Percentiles rank a stretch among this genome's conserved stretches.
These are phyloP conservation scores for Crambe crambe DNA, from an alignment of 37 sponge, comb jelly and placozoan genomes.

Conservation along the genomic window DNA sequence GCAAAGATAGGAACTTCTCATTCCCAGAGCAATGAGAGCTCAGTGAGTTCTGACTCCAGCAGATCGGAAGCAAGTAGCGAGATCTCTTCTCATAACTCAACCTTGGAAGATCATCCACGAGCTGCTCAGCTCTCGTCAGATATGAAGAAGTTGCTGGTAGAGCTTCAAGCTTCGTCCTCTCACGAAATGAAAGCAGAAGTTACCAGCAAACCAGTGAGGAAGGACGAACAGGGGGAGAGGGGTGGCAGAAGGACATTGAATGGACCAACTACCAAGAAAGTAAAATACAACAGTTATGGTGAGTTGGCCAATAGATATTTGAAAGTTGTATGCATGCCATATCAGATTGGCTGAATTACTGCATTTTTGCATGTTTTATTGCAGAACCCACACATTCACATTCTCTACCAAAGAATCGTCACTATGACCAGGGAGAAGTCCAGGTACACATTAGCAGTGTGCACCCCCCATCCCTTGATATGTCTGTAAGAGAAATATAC, in stretches of 20 bases:
- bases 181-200: not conserved
- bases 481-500: no score
- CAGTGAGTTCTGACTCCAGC: not conserved
- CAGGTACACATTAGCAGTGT: conserved; percentile 19
- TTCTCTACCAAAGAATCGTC: conserved; percentile 11
- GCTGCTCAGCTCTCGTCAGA: conserved; percentile 5
- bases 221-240: not conserved
- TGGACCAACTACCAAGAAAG: no score
- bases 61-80: not conserved
- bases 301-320: not conserved
- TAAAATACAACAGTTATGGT: not conserved
- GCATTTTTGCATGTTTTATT: no score
- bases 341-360: no score
- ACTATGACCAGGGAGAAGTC: conserved; percentile 33
- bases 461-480: no score
- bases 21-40: not conserved
- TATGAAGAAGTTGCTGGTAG: conserved; percentile 15
- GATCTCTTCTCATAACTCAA: not conserved
- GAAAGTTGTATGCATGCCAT: no score
- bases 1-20: no score
- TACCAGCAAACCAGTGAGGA: not conserved
- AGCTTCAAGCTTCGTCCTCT: conserved; percentile 17
- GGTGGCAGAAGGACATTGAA: not conserved
- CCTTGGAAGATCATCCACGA: not conserved
- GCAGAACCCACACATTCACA: no score